Conservation (phyloP, 2,797 vertebrate genomes). For the Pseudomugil gertrudae region DNA sequence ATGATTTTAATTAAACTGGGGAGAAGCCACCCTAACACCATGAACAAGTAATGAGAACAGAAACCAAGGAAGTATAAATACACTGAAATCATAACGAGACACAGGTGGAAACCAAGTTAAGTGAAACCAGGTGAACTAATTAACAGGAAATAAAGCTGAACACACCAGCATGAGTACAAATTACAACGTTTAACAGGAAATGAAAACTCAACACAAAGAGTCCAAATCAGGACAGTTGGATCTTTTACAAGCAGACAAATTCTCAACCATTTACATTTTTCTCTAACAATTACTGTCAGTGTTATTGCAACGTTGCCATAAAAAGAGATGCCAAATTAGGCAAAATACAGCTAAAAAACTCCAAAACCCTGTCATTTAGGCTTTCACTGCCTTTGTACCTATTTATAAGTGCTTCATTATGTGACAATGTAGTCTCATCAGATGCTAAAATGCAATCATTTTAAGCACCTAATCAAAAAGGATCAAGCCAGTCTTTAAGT, state of each 20-base stretch:
- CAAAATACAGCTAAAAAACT: background rate
- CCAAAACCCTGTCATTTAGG: conserved; percentile 6
- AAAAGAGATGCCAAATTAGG: background rate
- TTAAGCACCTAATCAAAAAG: conserved; percentile 49
- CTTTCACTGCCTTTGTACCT: conserved; percentile 18
- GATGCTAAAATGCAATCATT: conserved; percentile 43
- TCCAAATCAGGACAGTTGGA: too few species aligned
- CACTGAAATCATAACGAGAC: too few species aligned
- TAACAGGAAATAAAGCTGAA: too few species aligned
- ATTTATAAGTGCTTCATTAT: conserved; percentile 34
- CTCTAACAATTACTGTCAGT: background rate
- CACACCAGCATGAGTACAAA: too few species aligned
- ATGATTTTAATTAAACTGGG: too few species aligned
- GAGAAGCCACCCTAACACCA: too few species aligned
- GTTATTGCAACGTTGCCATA: background rate
- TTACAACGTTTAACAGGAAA: too few species aligned
- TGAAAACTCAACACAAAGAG: too few species aligned
- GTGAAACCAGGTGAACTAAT: too few species aligned
- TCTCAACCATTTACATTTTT: background rate
- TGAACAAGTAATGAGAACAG: too few species aligned
- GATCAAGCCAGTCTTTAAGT: conserved; percentile 38
- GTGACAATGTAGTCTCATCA: conserved; percentile 23
- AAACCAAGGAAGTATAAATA: too few species aligned
- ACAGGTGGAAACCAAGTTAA: too few species aligned
- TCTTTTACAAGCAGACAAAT: background rate